Evolutionary conservation across 2,888 invertebrate species (phyloP).

Genomic region (Nymphalis polychloros): DNA sequence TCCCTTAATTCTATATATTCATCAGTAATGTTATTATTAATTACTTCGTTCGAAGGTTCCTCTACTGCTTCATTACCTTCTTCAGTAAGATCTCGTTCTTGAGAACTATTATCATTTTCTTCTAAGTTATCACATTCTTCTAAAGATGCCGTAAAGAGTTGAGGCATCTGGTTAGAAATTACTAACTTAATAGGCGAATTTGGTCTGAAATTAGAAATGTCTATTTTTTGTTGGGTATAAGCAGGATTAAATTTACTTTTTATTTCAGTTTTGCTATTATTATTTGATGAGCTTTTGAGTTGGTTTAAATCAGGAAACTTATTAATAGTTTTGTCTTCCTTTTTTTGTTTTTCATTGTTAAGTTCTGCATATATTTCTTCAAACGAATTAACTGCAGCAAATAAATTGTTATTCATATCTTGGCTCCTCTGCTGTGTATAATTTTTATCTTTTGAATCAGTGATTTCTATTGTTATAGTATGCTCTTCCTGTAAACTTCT

Average conservation of each 20-base stretch:
- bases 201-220: constrained; percentile 46
- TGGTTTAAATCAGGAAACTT: constrained; percentile 15
- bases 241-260: constrained; percentile 15
- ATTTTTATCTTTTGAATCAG: constrained; percentile 28
- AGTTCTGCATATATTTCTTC: constrained; percentile 75
- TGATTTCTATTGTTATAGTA: constrained; percentile 53
- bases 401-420: constrained; percentile 68
- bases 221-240: constrained; percentile 48
- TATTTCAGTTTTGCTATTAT: constrained; percentile 11
- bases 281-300: constrained; percentile 7
- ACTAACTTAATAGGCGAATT: constrained; percentile 48
- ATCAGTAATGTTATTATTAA: background rate
- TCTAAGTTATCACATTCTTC: constrained; percentile 46
- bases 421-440: constrained; percentile 38
- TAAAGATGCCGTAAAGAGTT: constrained; percentile 51
- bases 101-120: constrained; percentile 14
- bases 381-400: constrained; percentile 64
- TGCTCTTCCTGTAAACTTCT: constrained; percentile 71
- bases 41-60: constrained; percentile 13
- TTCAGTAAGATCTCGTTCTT: constrained; percentile 7
- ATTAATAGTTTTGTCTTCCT: constrained; percentile 6
- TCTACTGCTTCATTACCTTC: constrained; percentile 1
- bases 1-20: background rate
- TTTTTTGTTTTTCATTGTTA: constrained; percentile 40
- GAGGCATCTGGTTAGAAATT: constrained; percentile 50